A percentile compares a stretch with the other conserved stretches of the same genome.
Evolutionary conservation across 1,140 invertebrate species (phyloP).

Genomic region (Cyclargus thomasi): DNA sequence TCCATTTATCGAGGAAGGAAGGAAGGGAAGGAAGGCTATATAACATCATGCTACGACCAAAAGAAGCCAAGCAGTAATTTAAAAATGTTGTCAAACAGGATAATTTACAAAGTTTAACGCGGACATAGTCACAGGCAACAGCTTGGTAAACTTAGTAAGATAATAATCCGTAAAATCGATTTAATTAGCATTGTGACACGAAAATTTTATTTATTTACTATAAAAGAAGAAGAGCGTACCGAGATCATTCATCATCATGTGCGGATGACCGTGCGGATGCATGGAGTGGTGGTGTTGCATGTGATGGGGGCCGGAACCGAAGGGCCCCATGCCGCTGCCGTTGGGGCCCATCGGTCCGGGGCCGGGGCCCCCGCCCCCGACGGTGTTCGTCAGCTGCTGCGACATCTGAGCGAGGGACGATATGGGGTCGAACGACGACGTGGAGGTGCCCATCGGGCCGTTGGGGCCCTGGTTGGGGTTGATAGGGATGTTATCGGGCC

Average conservation of each 20-base stretch:
- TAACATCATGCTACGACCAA: too few relatives aligned
- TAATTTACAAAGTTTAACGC: too few relatives aligned
- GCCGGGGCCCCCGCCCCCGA: slow-evolving; percentile 70
- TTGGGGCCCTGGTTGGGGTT: slow-evolving; percentile 81
- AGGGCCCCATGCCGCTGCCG: slow-evolving; percentile 77
- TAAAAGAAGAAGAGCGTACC: slow-evolving; percentile 41
- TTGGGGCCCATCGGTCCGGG: slow-evolving; percentile 74
- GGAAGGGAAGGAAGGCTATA: too few relatives aligned
- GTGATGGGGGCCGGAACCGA: slow-evolving; percentile 63
- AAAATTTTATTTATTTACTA: too few relatives aligned
- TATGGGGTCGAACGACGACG: slow-evolving; percentile 91
- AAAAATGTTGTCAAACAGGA: too few relatives aligned
- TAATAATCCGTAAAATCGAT: too few relatives aligned
- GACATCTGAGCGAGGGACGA: slow-evolving; percentile 96
- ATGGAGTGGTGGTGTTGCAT: slow-evolving; percentile 66
- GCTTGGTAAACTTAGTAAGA: too few relatives aligned
- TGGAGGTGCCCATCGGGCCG: slow-evolving; percentile 69
- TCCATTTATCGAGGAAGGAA: too few relatives aligned
- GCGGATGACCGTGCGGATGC: slow-evolving; percentile 64
- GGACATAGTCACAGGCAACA: too few relatives aligned
- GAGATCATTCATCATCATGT: slow-evolving; percentile 71
- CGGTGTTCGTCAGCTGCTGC: slow-evolving; percentile 88
- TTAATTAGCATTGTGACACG: too few relatives aligned
- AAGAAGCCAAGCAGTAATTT: too few relatives aligned
- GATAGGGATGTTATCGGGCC: slow-evolving; percentile 87